Evolutionary conservation across 2,113 vertebrate genomes (phyloP).

Genomic region (Brachyistius frenatus): DNA sequence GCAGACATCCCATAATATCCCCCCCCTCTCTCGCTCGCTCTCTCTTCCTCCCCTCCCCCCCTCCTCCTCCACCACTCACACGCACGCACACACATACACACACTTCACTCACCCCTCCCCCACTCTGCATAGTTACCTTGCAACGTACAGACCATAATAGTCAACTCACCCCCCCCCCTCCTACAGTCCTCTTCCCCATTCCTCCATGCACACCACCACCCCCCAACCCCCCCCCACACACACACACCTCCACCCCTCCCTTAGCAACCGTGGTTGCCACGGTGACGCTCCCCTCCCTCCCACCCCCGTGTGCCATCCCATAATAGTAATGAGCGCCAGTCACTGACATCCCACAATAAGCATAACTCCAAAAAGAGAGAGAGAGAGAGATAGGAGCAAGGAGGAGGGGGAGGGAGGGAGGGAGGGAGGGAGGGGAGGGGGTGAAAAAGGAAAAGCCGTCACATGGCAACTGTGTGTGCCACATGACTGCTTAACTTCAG

Average conservation of each 20-base stretch:
- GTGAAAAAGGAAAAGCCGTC: conserved; percentile 64
- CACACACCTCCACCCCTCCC: conserved; percentile 70
- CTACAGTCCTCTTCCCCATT: conserved; percentile 82
- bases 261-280: conserved; percentile 84
- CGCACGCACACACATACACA: conserved; percentile 61
- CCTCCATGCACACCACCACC: conserved; percentile 74
- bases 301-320: conserved; percentile 81
- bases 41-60: conserved; percentile 8
- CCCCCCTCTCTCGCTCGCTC: conserved; percentile 59
- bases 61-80: conserved; percentile 40
- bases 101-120: conserved; percentile 81
- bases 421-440: conserved; percentile 48
- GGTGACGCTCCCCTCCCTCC: conserved; percentile 74
- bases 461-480: conserved; percentile 83
- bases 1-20: conserved; percentile 90
- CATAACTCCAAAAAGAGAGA: conserved; percentile 85
- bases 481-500: conserved; percentile 84
- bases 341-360: conserved; percentile 88
- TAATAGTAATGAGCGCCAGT: conserved; percentile 83
- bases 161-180: conserved; percentile 77
- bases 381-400: conserved; percentile 68
- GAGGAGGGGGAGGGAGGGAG: conserved; percentile 52
- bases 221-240: not conserved
- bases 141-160: conserved; percentile 89
- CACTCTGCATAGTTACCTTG: conserved; percentile 89